Conservation (phyloP, 1,140 invertebrate genomes). For the Diprion similis region DNA sequence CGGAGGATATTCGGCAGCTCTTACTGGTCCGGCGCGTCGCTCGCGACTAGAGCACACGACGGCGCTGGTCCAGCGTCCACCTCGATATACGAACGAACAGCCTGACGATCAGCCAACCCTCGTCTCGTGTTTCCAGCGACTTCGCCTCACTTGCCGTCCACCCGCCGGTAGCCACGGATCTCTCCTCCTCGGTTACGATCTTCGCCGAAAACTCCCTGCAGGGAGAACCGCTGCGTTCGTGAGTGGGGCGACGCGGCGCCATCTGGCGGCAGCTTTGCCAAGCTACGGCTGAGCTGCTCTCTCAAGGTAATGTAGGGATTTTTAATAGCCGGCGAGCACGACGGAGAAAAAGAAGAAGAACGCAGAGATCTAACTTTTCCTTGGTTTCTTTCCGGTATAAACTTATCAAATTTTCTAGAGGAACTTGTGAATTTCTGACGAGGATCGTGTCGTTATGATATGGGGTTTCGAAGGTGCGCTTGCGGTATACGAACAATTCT, state of each 20-base stretch:
- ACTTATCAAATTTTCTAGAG: no score
- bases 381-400: no score
- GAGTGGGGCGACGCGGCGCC: background rate
- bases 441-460: no score
- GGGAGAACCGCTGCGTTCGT: background rate
- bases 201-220: background rate
- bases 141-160: background rate
- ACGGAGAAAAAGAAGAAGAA: no score
- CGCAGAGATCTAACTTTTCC: no score
- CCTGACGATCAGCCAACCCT: background rate
- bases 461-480: no score
- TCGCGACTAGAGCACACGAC: conserved; percentile 4
- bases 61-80: background rate
- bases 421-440: no score
- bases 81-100: background rate
- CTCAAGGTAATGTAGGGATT: no score
- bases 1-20: conserved; percentile 4
- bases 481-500: no score
- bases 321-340: no score
- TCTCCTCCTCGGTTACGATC: background rate
- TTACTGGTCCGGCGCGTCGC: background rate
- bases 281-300: background rate
- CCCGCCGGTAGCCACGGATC: background rate
- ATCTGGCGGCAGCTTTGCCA: background rate
- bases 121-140: background rate